These are phyloP conservation scores for Elysia crispata DNA, from an alignment of 2,888 invertebrate species.

Conservation along the genomic window DNA sequence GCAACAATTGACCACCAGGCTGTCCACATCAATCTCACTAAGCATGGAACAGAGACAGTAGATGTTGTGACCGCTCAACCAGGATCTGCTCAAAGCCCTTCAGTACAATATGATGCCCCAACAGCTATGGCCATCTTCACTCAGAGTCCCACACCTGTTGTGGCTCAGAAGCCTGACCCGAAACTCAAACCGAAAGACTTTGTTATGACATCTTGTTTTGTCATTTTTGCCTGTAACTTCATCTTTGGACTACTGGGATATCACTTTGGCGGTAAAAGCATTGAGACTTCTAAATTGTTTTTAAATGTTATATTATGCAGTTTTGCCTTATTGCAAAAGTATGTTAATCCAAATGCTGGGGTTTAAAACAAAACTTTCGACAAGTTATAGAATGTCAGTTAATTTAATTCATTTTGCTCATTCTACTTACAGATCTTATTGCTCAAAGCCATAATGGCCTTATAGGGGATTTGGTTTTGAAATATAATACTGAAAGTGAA, in stretches of 20 bases:
- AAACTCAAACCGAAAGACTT: slow-evolving; percentile 69
- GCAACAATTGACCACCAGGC: slow-evolving; percentile 64
- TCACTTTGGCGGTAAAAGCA: slow-evolving; percentile 66
- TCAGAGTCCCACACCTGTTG: slow-evolving; percentile 50
- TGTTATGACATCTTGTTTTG: slow-evolving; percentile 69
- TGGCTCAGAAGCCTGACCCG: slow-evolving; percentile 61
- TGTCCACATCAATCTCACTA: slow-evolving; percentile 58
- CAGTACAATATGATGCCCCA: slow-evolving; percentile 46
- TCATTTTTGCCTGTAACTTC: slow-evolving; percentile 68
- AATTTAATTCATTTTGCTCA: too few species aligned
- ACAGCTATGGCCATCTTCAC: slow-evolving; percentile 50
- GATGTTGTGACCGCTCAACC: slow-evolving; percentile 43
- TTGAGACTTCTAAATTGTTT: too few species aligned
- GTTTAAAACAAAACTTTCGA: too few species aligned
- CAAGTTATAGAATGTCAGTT: too few species aligned
- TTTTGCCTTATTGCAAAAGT: too few species aligned
- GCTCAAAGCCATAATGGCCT: too few species aligned
- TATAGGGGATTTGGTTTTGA: too few species aligned
- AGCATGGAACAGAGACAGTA: slow-evolving; percentile 34
- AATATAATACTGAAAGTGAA: too few species aligned
- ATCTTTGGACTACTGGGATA: slow-evolving; percentile 69
- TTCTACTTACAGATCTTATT: too few species aligned
- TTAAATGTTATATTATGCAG: too few species aligned
- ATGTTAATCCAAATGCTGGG: too few species aligned
- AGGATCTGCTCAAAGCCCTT: not conserved